These are phyloP conservation scores for Volucella zonaria DNA, from an alignment of 2,888 invertebrate species.

Conservation along the genomic window DNA sequence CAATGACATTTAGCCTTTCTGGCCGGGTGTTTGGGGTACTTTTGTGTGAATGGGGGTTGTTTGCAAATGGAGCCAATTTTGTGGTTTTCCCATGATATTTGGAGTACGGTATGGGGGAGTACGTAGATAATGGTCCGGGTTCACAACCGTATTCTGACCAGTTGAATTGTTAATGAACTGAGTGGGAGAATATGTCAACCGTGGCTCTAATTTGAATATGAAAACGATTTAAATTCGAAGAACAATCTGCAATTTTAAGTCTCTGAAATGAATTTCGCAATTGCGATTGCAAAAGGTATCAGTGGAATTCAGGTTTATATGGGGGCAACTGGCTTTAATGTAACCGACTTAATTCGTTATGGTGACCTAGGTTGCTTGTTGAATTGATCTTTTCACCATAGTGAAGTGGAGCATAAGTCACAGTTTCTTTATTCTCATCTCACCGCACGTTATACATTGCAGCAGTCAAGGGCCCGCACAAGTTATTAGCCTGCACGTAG, in stretches of 20 bases:
- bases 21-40: slow-evolving; percentile 34
- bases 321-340: too few species aligned
- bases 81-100: slow-evolving; percentile 66
- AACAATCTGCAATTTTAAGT: neutral
- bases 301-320: too few species aligned
- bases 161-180: slow-evolving; percentile 47
- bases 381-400: too few species aligned
- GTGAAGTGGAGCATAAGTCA: too few species aligned
- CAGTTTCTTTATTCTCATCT: too few species aligned
- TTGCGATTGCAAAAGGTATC: too few species aligned
- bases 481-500: too few species aligned
- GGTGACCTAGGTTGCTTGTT: too few species aligned
- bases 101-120: neutral
- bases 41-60: slow-evolving; percentile 5
- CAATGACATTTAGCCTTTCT: slow-evolving; percentile 50
- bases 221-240: neutral
- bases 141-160: neutral
- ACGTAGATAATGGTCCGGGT: neutral
- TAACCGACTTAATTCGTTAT: too few species aligned
- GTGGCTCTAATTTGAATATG: slow-evolving; percentile 20
- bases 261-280: too few species aligned
- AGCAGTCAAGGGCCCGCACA: too few species aligned
- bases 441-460: too few species aligned
- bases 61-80: slow-evolving; percentile 44
- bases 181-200: slow-evolving; percentile 22